phyloP scores from a whole-genome alignment of 2,888 invertebrate species.

The Meiosimyza platycephala region DNA sequence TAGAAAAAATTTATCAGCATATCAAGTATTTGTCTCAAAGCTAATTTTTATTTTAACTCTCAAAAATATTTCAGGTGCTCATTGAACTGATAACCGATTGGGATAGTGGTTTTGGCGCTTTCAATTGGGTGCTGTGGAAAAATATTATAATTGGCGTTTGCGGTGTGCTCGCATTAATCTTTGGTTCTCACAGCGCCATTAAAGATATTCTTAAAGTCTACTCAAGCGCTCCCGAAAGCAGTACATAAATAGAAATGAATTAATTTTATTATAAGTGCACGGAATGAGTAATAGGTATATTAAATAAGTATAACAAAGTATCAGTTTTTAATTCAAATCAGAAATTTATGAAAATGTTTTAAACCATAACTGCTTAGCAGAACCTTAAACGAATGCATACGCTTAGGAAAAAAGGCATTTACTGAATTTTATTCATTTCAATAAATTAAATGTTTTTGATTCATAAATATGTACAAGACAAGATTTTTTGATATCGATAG shows the following conservation, averaged over 20 bases:
- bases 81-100: conserved; percentile 89
- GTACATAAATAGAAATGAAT: conserved; percentile 31
- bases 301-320: no score
- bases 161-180: conserved; percentile 83
- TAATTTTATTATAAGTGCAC: no score
- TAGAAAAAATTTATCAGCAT: not conserved
- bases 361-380: no score
- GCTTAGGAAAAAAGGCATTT: no score
- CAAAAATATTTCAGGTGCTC: conserved; percentile 65
- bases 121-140: conserved; percentile 81
- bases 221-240: conserved; percentile 41
- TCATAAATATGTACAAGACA: no score
- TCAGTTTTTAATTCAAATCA: no score
- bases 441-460: no score
- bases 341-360: no score
- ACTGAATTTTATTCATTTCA: no score
- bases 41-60: not conserved
- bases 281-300: no score
- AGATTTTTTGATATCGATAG: no score
- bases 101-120: conserved; percentile 82
- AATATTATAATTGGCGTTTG: conserved; percentile 80
- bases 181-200: conserved; percentile 80
- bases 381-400: no score
- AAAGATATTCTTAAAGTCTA: conserved; percentile 70
- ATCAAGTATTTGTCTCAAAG: not conserved